A percentile compares a stretch with the other conserved stretches of the same genome.
Evolutionary conservation across 2,113 vertebrate species (phyloP).

Genomic region (Bubo scandiacus): DNA sequence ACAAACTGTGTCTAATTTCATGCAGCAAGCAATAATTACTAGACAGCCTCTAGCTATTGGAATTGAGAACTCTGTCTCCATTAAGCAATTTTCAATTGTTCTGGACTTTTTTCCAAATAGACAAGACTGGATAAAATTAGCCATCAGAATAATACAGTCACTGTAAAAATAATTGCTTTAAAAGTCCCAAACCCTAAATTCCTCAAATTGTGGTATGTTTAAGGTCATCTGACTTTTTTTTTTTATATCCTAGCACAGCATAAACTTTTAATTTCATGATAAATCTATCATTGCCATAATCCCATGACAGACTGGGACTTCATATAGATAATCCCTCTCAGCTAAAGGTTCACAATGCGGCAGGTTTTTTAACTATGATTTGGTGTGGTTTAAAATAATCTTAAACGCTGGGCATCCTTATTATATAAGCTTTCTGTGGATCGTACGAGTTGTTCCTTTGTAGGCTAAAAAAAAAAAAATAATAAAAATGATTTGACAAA

Average conservation of each 20-base stretch:
- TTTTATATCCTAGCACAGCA: conserved; percentile 30
- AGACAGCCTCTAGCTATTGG: conserved; percentile 78
- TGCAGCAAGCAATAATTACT: conserved; percentile 83
- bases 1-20: conserved; percentile 87
- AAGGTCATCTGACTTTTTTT: conserved; percentile 47
- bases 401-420: conserved; percentile 52
- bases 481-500: conserved; percentile 68
- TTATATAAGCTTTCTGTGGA: conserved; percentile 55
- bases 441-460: conserved; percentile 26
- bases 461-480: conserved; percentile 5
- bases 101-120: conserved; percentile 64
- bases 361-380: conserved; percentile 51
- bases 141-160: conserved; percentile 68
- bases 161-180: conserved; percentile 62
- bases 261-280: conserved; percentile 65
- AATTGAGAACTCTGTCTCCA: conserved; percentile 75
- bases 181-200: conserved; percentile 56
- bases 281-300: conserved; percentile 74
- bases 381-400: conserved; percentile 48
- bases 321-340: conserved; percentile 63
- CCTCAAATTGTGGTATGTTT: conserved; percentile 27
- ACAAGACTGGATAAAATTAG: conserved; percentile 74
- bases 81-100: conserved; percentile 81
- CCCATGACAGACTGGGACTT: conserved; percentile 73
- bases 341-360: conserved; percentile 55